Conservation (phyloP, 1,140 invertebrate species). For the Ctenoplectra terminalis region DNA sequence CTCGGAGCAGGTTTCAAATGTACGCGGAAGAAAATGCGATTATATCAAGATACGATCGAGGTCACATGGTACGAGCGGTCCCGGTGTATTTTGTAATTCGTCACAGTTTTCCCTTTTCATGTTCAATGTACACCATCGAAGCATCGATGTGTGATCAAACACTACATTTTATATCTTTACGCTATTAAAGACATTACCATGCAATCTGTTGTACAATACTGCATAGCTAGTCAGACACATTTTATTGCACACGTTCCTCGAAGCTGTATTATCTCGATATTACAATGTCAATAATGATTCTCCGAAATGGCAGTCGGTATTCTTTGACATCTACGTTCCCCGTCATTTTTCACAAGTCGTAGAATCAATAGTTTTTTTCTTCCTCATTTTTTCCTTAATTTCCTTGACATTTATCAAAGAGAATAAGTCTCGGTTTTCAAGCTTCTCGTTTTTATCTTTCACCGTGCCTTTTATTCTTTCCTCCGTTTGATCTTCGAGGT, state of each 20-base stretch:
- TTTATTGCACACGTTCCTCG: conserved; percentile 3
- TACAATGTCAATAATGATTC: conserved; percentile 15
- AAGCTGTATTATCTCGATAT: background rate
- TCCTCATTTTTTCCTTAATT: background rate
- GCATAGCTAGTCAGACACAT: background rate
- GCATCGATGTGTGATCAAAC: background rate
- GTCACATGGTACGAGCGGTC: background rate
- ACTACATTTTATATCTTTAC: background rate
- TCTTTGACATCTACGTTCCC: background rate
- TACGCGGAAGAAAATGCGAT: background rate
- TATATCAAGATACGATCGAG: background rate
- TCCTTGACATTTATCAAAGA: conserved; percentile 12
- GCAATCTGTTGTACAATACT: no score
- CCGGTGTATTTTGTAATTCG: background rate
- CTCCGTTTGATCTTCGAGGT: conserved; percentile 35
- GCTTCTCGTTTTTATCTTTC: background rate
- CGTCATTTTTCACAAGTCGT: background rate
- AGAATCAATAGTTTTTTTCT: background rate
- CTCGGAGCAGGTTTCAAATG: background rate
- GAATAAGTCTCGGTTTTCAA: conserved; percentile 4
- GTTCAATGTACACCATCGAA: no score
- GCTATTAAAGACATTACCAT: background rate
- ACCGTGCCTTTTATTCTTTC: background rate
- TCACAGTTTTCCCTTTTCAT: background rate
- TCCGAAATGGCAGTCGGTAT: background rate